These are phyloP conservation scores for Beroe ovata DNA, from an alignment of 37 sponge, comb jelly and placozoan genomes.

Conservation along the genomic window DNA sequence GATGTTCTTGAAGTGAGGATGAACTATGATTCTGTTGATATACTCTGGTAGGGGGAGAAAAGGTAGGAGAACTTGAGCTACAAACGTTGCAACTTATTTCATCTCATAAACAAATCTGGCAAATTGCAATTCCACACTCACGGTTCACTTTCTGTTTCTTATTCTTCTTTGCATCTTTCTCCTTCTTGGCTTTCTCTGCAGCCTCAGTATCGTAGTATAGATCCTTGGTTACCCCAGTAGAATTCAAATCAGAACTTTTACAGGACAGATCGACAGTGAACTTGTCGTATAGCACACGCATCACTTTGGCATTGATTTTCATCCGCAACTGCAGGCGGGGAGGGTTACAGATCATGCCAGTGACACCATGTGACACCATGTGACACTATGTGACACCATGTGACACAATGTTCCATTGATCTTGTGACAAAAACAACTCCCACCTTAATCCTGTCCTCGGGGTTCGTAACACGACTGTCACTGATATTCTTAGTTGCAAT, in stretches of 20 bases:
- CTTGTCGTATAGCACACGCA: conserved; percentile 71
- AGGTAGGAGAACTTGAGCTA: background rate
- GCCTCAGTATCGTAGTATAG: conserved; percentile 79
- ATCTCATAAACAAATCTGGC: too few species aligned
- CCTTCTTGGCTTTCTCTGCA: conserved; percentile 75
- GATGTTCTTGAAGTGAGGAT: conserved; percentile 87
- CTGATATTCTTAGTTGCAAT: conserved; percentile 90
- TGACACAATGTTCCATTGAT: background rate
- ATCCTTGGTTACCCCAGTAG: conserved; percentile 76
- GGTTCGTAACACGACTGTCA: conserved; percentile 76
- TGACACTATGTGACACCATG: too few species aligned
- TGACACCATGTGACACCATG: background rate
- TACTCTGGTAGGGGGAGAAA: conserved; percentile 5
- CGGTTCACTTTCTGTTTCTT: conserved; percentile 71
- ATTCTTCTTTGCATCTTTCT: conserved; percentile 71
- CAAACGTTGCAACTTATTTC: too few species aligned
- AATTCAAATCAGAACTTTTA: conserved; percentile 80
- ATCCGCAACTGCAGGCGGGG: conserved; percentile 74
- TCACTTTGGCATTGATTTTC: conserved; percentile 75
- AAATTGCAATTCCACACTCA: background rate
- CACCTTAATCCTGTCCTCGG: conserved; percentile 88
- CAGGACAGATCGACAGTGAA: conserved; percentile 93
- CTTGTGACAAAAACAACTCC: conserved; percentile 34
- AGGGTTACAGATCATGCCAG: background rate
- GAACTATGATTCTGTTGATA: conserved; percentile 87